phyloP scores from a whole-genome alignment of 1,140 invertebrate genomes.

The Diprion similis region DNA sequence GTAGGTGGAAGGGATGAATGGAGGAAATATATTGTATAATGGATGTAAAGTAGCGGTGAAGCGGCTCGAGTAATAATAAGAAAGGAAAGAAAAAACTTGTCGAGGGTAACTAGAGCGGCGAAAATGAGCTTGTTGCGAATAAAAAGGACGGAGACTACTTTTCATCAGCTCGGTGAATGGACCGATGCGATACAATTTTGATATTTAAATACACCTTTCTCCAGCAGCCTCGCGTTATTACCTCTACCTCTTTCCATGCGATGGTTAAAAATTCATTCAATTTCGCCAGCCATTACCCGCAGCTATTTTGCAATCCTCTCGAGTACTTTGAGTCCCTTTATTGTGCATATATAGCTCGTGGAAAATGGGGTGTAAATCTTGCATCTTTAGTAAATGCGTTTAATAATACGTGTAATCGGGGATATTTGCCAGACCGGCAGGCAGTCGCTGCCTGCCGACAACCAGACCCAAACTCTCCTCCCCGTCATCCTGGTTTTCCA shows the following conservation, averaged over 20 bases:
- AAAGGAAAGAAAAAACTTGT: too few species aligned
- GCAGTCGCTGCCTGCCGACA: neutral
- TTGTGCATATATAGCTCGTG: neutral
- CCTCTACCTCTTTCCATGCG: neutral
- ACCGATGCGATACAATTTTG: too few species aligned
- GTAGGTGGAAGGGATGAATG: too few species aligned
- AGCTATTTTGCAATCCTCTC: constrained; percentile 10
- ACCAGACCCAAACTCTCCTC: neutral
- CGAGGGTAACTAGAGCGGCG: too few species aligned
- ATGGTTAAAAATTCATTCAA: constrained; percentile 13
- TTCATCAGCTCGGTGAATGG: too few species aligned
- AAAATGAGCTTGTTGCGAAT: too few species aligned
- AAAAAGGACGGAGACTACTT: too few species aligned
- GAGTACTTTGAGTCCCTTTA: constrained; percentile 3
- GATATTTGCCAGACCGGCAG: neutral
- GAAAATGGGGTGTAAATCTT: constrained; percentile 15
- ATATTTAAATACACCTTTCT: too few species aligned
- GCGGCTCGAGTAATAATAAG: too few species aligned
- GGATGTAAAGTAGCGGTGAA: too few species aligned
- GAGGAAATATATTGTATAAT: too few species aligned
- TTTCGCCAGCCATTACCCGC: constrained; percentile 10
- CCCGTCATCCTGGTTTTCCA: neutral
- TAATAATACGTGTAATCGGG: constrained; percentile 16
- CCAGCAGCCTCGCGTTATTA: neutral
- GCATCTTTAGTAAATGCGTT: constrained; percentile 11